Percentiles rank a stretch among this genome's conserved stretches.
These are phyloP conservation scores for Anthopleura sola DNA, from an alignment of 64 coral and sea anemone species.

Conservation along the genomic window DNA sequence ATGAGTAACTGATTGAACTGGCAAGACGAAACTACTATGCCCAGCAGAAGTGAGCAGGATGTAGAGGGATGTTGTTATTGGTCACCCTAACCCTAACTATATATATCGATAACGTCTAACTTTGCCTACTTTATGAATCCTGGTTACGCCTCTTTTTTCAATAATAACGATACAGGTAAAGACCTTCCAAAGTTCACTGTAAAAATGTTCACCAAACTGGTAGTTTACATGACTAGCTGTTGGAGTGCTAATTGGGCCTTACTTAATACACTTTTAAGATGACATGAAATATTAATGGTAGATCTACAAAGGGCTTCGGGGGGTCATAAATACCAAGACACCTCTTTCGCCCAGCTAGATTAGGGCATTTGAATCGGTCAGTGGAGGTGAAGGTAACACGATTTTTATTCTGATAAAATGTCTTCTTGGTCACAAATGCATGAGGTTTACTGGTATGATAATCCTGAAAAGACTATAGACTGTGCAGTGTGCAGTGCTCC, in stretches of 20 bases:
- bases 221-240: neutral
- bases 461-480: conserved; percentile 56
- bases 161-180: too few species aligned
- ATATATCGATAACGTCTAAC: too few species aligned
- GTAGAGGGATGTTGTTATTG: too few species aligned
- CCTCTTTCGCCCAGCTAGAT: neutral
- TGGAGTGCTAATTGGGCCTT: neutral
- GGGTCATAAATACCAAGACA: neutral
- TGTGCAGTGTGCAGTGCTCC: conserved; percentile 62
- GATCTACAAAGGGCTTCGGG: neutral
- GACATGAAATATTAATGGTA: neutral
- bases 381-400: conserved; percentile 6
- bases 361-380: conserved; percentile 1
- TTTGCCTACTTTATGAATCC: too few species aligned
- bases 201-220: neutral
- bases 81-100: too few species aligned
- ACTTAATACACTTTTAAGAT: neutral
- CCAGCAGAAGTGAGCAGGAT: too few species aligned
- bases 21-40: too few species aligned
- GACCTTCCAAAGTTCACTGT: neutral
- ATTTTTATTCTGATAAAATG: neutral
- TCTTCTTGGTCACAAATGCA: conserved; percentile 55
- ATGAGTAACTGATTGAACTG: too few species aligned
- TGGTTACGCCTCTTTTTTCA: too few species aligned
- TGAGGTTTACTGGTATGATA: conserved; percentile 58